These are phyloP conservation scores for Hipparchia sbordonii DNA, from an alignment of 2,888 invertebrate genomes.

Conservation along the genomic window DNA sequence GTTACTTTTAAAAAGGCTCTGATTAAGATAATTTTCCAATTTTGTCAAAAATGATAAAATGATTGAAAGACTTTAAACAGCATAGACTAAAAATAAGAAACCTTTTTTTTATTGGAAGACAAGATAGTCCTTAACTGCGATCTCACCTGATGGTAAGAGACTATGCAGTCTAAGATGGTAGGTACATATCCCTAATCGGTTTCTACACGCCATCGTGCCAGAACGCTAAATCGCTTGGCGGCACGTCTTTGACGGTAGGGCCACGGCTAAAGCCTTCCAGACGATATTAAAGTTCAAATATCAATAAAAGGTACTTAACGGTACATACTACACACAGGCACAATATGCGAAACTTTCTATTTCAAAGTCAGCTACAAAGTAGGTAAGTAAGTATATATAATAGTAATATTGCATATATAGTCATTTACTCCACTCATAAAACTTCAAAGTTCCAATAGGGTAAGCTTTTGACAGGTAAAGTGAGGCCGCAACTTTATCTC, in stretches of 20 bases:
- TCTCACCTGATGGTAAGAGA: no score
- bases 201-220: no score
- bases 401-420: slow-evolving; percentile 33
- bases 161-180: no score
- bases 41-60: no score
- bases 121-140: no score
- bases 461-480: slow-evolving; percentile 44
- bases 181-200: no score
- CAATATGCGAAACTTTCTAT: background rate
- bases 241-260: no score
- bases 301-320: background rate
- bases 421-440: slow-evolving; percentile 59
- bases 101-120: background rate
- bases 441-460: slow-evolving; percentile 59
- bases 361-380: slow-evolving; percentile 19
- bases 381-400: slow-evolving; percentile 13
- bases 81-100: no score
- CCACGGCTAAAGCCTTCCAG: no score
- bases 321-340: background rate
- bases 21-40: no score
- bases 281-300: background rate
- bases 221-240: no score
- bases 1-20: background rate
- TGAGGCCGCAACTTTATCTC: slow-evolving; percentile 53
- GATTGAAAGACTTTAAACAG: no score